Evolutionary conservation across 30 jellyfish, hydroid and myxozoan genomes (phyloP), one percentile per base, ranked within the genome.

Genomic region (Chrysaora quinquecirrha): DNA sequence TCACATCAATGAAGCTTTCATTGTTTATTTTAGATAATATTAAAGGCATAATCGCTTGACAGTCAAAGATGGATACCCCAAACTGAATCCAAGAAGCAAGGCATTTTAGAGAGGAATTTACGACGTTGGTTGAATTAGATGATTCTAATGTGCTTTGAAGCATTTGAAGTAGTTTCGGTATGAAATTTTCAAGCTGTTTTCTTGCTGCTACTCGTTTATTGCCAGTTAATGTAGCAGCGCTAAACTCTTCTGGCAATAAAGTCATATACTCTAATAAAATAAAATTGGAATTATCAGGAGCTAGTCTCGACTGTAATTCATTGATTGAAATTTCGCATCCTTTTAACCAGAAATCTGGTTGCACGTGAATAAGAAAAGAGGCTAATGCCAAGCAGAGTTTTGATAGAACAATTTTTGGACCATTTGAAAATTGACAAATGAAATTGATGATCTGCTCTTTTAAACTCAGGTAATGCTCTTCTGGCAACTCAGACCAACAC

Each of bases 31-130:
- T 75, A 34, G 35, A 33, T 63, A 89, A 76, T 16, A 89, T 65
- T 12, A 68, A 32, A 30, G 95, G 92, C 46, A 83, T 2, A 74
- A 89, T 12, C 27, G 38, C 50, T 29, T 58, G 73, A 43, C 90
- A 72, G 58, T 89, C 95, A 11, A 50, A 54, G 50, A 83, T 58
- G 2, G 97, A 83, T 28, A 88, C 80, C 19, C 97, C 97, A 83
- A 89, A 89, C 76, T 76, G 88, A n/a, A 89, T 67, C 97, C 97
- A 89, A 24, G 95, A 64, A 25, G 32, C 33, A 32, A 82, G 30
- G 58, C 97, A 82, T 35, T 62, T 66, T 69, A 89, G 28, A 14
- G 92, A 35, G 1, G 80, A 80, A 3, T 71, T 32, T 35, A 71
- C 71, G 19, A 63, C 18, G 0, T 56, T 31, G 19, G 70, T 48